Evolutionary conservation across 1,140 invertebrate species (phyloP).

Genomic region (Conopomorpha cramerella): DNA sequence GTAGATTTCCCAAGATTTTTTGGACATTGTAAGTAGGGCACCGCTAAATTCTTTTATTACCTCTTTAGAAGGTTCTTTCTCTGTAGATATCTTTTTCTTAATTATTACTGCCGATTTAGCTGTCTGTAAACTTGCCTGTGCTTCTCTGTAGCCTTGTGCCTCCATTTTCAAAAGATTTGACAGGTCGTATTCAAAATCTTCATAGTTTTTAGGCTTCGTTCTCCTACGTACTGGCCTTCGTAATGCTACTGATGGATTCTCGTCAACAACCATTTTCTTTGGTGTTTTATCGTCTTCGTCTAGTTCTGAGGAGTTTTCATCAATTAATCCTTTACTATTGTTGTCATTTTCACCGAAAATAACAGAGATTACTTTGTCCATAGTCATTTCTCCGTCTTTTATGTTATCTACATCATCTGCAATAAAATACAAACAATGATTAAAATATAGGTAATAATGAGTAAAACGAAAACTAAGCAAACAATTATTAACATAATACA

Average conservation of each 20-base stretch:
- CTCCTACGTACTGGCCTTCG: conserved; percentile 66
- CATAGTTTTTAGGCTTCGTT: conserved; percentile 65
- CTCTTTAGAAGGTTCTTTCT: not conserved
- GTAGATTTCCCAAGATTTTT: conserved; percentile 27
- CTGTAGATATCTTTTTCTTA: conserved; percentile 31
- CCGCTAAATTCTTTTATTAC: conserved; percentile 37
- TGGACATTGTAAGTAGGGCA: conserved; percentile 26
- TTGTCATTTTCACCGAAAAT: conserved; percentile 17
- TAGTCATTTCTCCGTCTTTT: conserved; percentile 11
- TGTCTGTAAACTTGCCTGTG: conserved; percentile 14
- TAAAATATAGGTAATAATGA: too few relatives aligned
- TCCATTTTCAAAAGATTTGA: conserved; percentile 59
- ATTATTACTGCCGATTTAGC: conserved; percentile 23
- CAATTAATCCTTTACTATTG: conserved; percentile 21
- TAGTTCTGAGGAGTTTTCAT: conserved; percentile 52
- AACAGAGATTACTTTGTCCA: conserved; percentile 7
- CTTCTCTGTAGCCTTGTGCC: conserved; percentile 45
- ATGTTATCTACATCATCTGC: not conserved
- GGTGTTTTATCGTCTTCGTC: conserved; percentile 35
- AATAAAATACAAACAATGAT: not conserved
- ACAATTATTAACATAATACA: too few relatives aligned
- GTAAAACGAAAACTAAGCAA: too few relatives aligned
- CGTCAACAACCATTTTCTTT: conserved; percentile 15
- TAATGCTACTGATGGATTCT: conserved; percentile 19
- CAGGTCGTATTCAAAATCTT: conserved; percentile 72